Base-by-base conservation (phyloP, 2,113 vertebrate genomes). In the Pteruthius melanotis region DNA sequence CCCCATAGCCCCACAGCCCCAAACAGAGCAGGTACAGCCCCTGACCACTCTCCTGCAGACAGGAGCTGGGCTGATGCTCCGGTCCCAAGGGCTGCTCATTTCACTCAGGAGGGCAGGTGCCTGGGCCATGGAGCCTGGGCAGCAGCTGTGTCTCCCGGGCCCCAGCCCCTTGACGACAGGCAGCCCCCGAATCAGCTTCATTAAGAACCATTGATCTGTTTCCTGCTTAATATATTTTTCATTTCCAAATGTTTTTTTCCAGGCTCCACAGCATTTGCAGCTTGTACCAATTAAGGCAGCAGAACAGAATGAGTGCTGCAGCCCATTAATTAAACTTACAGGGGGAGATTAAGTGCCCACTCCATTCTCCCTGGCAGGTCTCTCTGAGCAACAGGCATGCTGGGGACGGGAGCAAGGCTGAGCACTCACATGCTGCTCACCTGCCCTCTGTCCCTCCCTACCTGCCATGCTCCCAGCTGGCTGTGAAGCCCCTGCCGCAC, bases 141-240 rank as follows among this genome's bases (percentile, higher is more conserved):
- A 19, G 54, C 20, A 63, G 4, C 52, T 10, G 10, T 19, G 42
- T 30, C 65, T 77, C 80, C 44, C 3, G 1, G 54, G 60, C 47
- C 78, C 60, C 0, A 0, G 72, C 44, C 94, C 66, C 75, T 72
- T 5, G 0, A 90, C 3, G 1, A 47, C 90, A 88, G 71, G 68
- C 88, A 71, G 93, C 75, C 84, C 90, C 85, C 13, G 5, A 96
- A 96, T 91, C 96, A 97, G 96, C 90, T 96, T 97, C 91, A 94
- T 95, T 96, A 95, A 83, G 91, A 92, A 30, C 77, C 92, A 93
- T 92, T 96, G 96, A 96, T 95, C 94, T 96, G 95, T 83, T 97
- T 97, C 93, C 95, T 94, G 91, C 94, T 97, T 97, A 97, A 97
- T 97, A 97, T 95, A 96, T 97, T 97, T 96, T 96, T 97, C 94